Conservation (phyloP, 2,113 vertebrate species). For the Melanocharis versteri region DNA sequence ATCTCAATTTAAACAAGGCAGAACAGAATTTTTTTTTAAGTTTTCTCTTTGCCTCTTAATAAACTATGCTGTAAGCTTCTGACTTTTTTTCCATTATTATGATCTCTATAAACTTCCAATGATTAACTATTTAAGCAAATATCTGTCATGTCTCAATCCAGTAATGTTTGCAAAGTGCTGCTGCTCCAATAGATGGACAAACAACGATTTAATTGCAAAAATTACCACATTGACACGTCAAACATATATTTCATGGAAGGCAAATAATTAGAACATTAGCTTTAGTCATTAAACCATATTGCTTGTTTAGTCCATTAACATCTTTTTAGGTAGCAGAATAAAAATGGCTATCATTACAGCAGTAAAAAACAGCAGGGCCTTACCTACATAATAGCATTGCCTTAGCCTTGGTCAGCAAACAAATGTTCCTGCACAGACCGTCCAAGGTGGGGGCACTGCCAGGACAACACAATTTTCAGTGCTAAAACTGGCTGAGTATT, state of each 20-base stretch:
- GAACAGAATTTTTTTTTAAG: rapidly evolving
- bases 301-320: not conserved
- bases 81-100: not conserved
- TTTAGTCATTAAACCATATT: not conserved
- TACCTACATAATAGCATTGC: not conserved
- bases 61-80: not conserved
- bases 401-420: not conserved
- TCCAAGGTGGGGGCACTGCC: not conserved
- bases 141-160: not conserved
- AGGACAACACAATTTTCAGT: not conserved
- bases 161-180: not conserved
- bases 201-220: not conserved
- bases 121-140: not conserved
- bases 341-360: not conserved
- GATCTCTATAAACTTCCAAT: not conserved
- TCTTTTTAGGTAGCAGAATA: not conserved
- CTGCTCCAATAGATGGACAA: not conserved
- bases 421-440: not conserved
- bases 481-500: not conserved
- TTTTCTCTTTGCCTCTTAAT: not conserved
- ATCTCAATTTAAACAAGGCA: not conserved
- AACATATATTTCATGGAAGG: not conserved
- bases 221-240: not conserved
- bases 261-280: not conserved
- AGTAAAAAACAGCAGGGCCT: not conserved